Percentiles rank a stretch among this genome's conserved stretches.
phyloP scores from a whole-genome alignment of 1,140 invertebrate genomes.

The Drosophila busckii region DNA sequence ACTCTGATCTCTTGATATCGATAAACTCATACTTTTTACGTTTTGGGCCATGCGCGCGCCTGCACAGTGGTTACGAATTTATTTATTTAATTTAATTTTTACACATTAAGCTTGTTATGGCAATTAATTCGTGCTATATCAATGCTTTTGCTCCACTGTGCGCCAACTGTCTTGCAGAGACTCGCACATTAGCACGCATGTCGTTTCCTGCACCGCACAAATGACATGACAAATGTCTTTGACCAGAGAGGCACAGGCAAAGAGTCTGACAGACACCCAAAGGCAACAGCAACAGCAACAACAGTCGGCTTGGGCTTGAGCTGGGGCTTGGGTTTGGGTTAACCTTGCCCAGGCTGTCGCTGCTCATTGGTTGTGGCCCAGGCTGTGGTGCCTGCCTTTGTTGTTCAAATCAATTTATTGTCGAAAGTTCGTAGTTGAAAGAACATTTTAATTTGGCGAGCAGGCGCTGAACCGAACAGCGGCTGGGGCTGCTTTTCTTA shows the following conservation, averaged over 20 bases:
- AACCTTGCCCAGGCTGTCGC: too few species aligned
- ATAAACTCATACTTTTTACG: constrained; percentile 64
- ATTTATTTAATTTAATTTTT: too few species aligned
- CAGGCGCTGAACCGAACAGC: constrained; percentile 1
- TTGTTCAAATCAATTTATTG: constrained; percentile 78
- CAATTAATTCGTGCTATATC: too few species aligned
- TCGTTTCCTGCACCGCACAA: constrained; percentile 64
- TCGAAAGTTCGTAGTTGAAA: constrained; percentile 78
- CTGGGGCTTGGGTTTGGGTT: background rate
- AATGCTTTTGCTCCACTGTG: too few species aligned
- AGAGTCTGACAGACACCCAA: constrained; percentile 16
- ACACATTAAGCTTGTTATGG: too few species aligned
- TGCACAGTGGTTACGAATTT: too few species aligned
- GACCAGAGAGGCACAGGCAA: constrained; percentile 37
- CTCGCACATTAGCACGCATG: constrained; percentile 59
- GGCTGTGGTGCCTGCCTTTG: constrained; percentile 46
- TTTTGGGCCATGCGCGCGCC: too few species aligned
- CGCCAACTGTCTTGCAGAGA: too few species aligned
- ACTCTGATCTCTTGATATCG: constrained; percentile 47
- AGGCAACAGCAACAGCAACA: constrained; percentile 9
- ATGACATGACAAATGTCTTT: constrained; percentile 78
- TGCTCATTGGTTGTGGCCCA: constrained; percentile 7
- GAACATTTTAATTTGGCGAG: constrained; percentile 78
- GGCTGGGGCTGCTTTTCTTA: constrained; percentile 57
- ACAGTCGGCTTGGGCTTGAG: background rate